A percentile compares a stretch with the other conserved stretches of the same genome.
phyloP scores from a whole-genome alignment of 2,888 invertebrate genomes.

The Caenorhabditis sp. region DNA sequence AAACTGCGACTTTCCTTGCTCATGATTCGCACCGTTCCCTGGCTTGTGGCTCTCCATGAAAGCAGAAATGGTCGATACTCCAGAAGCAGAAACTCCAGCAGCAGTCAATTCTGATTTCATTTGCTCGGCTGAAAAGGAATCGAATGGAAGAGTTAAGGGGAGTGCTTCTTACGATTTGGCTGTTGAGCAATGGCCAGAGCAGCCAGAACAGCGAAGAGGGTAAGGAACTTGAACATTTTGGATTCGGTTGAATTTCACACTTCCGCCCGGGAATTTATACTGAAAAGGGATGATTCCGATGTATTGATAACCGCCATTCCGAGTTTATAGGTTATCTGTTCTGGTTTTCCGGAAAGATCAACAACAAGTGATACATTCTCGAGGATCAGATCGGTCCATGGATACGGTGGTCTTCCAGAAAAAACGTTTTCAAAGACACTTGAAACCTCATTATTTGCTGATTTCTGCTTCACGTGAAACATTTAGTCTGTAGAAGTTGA shows the following conservation, averaged over 20 bases:
- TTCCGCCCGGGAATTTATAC: constrained; percentile 1
- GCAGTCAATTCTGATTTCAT: constrained; percentile 29
- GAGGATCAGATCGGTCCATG: background rate
- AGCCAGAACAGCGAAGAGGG: background rate
- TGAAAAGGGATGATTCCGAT: background rate
- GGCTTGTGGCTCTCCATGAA: constrained; percentile 30
- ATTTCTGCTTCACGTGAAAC: background rate
- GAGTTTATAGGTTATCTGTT: constrained; percentile 24
- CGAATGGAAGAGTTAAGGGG: background rate
- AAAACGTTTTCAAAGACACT: background rate
- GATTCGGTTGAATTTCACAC: background rate
- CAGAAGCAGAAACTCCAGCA: constrained; percentile 26
- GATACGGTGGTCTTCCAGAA: no score
- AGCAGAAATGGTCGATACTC: constrained; percentile 16
- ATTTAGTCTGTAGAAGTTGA: no score
- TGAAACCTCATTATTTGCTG: background rate
- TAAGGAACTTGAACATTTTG: constrained; percentile 17
- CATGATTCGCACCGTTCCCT: constrained; percentile 8
- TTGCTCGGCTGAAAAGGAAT: constrained; percentile 23
- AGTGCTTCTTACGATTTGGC: constrained; percentile 7
- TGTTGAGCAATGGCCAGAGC: constrained; percentile 17
- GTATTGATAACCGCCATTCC: constrained; percentile 22
- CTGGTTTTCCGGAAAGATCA: constrained; percentile 27
- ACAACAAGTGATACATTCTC: background rate
- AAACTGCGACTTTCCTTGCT: constrained; percentile 13